These are phyloP conservation scores for Alethe diademata DNA, from an alignment of 2,113 vertebrate species.

Conservation along the genomic window DNA sequence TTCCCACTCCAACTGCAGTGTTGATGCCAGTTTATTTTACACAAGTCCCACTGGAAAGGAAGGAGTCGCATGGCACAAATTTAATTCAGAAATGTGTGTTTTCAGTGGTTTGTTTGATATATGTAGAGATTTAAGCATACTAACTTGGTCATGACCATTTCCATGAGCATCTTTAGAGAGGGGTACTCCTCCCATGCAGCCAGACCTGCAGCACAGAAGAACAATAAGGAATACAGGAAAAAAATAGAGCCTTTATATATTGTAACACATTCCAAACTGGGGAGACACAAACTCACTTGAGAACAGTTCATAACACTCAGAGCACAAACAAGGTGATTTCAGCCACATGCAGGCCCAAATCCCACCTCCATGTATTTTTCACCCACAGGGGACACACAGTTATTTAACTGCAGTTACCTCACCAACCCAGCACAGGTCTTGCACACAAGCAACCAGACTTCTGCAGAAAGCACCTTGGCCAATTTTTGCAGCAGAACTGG, in stretches of 20 bases:
- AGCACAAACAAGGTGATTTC: not conserved
- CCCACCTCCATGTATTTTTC: not conserved
- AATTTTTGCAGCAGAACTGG: not conserved
- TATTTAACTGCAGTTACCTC: not conserved
- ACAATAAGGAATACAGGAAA: not conserved
- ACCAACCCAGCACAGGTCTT: not conserved
- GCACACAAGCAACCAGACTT: not conserved
- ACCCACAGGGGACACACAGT: not conserved
- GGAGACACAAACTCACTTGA: not conserved
- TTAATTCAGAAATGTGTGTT: not conserved
- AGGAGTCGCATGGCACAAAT: not conserved
- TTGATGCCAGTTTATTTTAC: not conserved
- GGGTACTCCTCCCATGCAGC: constrained; percentile 97
- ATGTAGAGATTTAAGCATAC: not conserved
- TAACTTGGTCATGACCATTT: constrained; percentile 99
- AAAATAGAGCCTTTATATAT: not conserved
- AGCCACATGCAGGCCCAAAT: not conserved
- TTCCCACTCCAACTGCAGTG: not conserved
- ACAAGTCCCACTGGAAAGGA: not conserved
- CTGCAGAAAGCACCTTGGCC: not conserved
- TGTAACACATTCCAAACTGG: not conserved
- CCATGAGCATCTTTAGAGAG: constrained; percentile 98
- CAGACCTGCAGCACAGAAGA: constrained; percentile 75
- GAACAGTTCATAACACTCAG: not conserved
- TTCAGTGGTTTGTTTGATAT: not conserved